Conservation (phyloP, 2,113 vertebrate species). For the Dasyprocta punctata region DNA sequence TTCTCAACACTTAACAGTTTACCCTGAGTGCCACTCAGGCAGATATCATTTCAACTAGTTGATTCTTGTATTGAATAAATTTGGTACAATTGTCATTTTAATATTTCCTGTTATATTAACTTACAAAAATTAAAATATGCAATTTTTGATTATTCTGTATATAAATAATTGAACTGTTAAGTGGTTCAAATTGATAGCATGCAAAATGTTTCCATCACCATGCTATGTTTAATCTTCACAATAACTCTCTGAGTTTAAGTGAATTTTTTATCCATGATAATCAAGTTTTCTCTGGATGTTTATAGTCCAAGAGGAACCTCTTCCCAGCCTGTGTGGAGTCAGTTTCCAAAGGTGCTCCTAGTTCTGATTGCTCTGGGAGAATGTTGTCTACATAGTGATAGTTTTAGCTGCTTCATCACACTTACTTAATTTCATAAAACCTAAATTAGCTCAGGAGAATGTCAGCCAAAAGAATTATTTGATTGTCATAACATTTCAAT, state of each 20-base stretch:
- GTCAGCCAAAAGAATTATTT: conserved; percentile 17
- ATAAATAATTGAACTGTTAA: neutral
- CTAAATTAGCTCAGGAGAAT: conserved; percentile 44
- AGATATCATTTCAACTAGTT: neutral
- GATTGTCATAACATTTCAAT: conserved; percentile 12
- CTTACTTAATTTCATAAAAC: conserved; percentile 52
- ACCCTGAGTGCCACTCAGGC: neutral
- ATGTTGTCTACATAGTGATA: neutral
- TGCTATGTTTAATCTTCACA: conserved; percentile 31
- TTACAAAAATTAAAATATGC: neutral
- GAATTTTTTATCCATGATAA: conserved; percentile 45
- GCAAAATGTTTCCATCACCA: neutral
- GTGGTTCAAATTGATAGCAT: neutral
- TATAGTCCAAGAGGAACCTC: neutral
- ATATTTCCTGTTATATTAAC: neutral
- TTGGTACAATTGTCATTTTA: neutral
- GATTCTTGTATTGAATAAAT: neutral
- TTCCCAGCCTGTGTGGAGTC: neutral
- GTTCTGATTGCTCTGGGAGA: neutral
- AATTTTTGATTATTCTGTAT: neutral
- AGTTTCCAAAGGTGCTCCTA: neutral
- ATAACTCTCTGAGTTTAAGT: neutral
- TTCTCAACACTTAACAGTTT: neutral
- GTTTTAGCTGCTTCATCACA: neutral
- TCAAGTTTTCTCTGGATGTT: conserved; percentile 2